Conservation (phyloP, 2,113 vertebrate genomes). For the Neopipo cinnamomea region DNA sequence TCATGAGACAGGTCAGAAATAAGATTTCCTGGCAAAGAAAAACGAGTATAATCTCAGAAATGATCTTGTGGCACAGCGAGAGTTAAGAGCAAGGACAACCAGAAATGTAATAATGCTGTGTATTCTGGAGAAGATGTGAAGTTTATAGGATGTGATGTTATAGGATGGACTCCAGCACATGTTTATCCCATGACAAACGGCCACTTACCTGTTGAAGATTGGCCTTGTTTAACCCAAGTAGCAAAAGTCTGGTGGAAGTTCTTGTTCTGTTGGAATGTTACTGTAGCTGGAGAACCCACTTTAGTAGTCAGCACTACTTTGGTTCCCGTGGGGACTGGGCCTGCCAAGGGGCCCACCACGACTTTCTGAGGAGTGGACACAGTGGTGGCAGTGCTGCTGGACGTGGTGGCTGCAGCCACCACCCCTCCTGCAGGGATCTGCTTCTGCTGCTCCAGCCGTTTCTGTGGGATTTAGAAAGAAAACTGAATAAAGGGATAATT, state of each 20-base stretch:
- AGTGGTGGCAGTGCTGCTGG: slow-evolving; percentile 76
- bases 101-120: not conserved
- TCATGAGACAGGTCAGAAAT: slow-evolving; percentile 3
- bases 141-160: not conserved
- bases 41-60: not conserved
- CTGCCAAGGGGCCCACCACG: slow-evolving; percentile 79
- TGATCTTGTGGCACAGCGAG: not conserved
- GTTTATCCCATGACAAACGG: not conserved
- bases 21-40: not conserved
- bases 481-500: not conserved
- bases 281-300: slow-evolving; percentile 86
- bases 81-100: not conserved
- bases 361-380: slow-evolving; percentile 82
- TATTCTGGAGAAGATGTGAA: not conserved
- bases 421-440: slow-evolving; percentile 62
- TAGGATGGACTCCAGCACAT: not conserved
- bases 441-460: slow-evolving; percentile 92
- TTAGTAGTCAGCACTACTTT: slow-evolving; percentile 95
- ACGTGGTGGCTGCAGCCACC: slow-evolving; percentile 68
- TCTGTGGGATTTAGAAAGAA: slow-evolving; percentile 72
- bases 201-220: slow-evolving; percentile 84
- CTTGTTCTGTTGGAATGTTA: slow-evolving; percentile 96
- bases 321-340: slow-evolving; percentile 83
- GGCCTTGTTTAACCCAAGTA: slow-evolving; percentile 98
- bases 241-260: slow-evolving; percentile 98